These are phyloP conservation scores for Cremastinae sp. DNA, from an alignment of 2,888 invertebrate species.

Conservation along the genomic window DNA sequence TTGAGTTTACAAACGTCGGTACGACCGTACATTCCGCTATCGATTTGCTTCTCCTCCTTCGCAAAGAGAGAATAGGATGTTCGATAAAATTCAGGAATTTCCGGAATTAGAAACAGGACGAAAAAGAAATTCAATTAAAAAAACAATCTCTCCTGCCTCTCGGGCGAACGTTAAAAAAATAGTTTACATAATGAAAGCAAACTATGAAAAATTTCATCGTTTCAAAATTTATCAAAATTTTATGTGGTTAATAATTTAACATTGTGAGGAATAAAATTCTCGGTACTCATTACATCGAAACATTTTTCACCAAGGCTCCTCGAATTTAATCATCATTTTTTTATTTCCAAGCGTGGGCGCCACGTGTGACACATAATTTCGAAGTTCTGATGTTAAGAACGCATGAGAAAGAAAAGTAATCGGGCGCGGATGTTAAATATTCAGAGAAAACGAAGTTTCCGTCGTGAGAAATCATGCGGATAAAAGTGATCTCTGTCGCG, in stretches of 20 bases:
- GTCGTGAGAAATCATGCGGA: neutral
- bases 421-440: neutral
- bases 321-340: conserved; percentile 4
- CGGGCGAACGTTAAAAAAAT: too few relatives aligned
- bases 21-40: conserved; percentile 29
- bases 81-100: conserved; percentile 3
- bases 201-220: too few relatives aligned
- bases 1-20: conserved; percentile 31
- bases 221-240: too few relatives aligned
- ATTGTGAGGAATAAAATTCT: too few relatives aligned
- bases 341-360: neutral
- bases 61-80: conserved; percentile 18
- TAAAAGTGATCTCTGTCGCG: too few relatives aligned
- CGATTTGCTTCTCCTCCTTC: conserved; percentile 25
- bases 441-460: conserved; percentile 26
- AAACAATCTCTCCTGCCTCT: too few relatives aligned
- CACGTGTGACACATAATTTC: neutral
- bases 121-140: neutral
- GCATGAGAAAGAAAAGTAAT: conserved; percentile 23
- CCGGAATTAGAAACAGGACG: neutral
- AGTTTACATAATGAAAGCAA: too few relatives aligned
- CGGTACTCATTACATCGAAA: too few relatives aligned
- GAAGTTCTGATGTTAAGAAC: neutral
- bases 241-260: too few relatives aligned
- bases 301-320: conserved; percentile 3